phyloP scores from a whole-genome alignment of 2,797 vertebrate species.

The Euphonia xanthogaster region DNA sequence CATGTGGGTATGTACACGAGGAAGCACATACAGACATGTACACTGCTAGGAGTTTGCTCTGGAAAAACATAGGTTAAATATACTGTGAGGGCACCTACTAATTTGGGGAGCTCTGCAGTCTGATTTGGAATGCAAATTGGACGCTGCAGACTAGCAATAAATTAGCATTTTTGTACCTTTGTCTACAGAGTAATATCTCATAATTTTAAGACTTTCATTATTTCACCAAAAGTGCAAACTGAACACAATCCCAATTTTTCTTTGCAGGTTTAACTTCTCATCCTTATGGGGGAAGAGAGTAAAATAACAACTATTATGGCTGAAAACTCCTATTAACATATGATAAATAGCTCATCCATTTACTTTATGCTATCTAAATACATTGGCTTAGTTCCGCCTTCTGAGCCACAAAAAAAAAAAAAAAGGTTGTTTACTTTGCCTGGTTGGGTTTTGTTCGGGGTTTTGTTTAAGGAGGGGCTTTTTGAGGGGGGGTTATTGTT shows the following conservation, averaged over 20 bases:
- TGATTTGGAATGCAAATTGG: conserved; percentile 79
- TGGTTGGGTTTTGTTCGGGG: neutral
- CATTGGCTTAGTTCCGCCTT: neutral
- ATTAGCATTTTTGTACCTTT: conserved; percentile 69
- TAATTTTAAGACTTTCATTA: neutral
- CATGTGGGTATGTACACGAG: neutral
- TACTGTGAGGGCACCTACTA: conserved; percentile 18
- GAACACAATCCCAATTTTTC: neutral
- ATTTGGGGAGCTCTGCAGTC: conserved; percentile 62
- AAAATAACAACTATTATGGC: neutral
- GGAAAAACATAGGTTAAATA: conserved; percentile 54
- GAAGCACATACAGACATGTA: neutral
- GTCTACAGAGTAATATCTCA: conserved; percentile 26
- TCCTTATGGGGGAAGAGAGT: neutral
- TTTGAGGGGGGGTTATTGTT: neutral
- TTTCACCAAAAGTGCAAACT: neutral
- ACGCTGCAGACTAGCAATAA: conserved; percentile 69
- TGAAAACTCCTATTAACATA: neutral
- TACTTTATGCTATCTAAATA: neutral
- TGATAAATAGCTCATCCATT: neutral
- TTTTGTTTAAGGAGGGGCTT: neutral
- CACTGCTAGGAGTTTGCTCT: neutral
- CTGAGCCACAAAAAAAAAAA: neutral
- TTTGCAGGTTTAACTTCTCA: neutral
- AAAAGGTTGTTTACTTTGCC: neutral